Evolutionary conservation across 2,888 invertebrate species (phyloP).

Genomic region (Drosophila acutilabella): DNA sequence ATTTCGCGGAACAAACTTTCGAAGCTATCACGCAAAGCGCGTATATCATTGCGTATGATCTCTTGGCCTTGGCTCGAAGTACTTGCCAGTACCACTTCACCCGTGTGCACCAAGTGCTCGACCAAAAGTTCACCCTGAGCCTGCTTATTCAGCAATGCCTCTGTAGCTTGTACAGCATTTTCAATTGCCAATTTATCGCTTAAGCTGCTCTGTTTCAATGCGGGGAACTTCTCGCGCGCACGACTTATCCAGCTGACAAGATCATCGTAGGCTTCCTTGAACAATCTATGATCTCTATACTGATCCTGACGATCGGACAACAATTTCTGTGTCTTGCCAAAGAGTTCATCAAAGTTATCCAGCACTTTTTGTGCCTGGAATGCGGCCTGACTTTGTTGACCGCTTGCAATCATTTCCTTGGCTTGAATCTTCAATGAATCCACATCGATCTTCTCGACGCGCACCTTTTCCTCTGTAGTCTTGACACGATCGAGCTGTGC

Average conservation of each 20-base stretch:
- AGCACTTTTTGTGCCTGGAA: constrained; percentile 94
- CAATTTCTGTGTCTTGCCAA: constrained; percentile 91
- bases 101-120: constrained; percentile 94
- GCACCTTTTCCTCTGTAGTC: constrained; percentile 93
- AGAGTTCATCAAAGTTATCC: constrained; percentile 92
- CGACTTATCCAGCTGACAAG: constrained; percentile 94
- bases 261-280: constrained; percentile 96
- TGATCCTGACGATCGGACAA: constrained; percentile 93
- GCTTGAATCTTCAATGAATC: constrained; percentile 94
- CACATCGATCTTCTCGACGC: constrained; percentile 95
- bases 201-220: constrained; percentile 92
- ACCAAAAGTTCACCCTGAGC: constrained; percentile 95
- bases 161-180: constrained; percentile 94
- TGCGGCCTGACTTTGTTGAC: constrained; percentile 93
- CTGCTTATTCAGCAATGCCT: constrained; percentile 93
- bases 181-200: constrained; percentile 95
- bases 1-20: constrained; percentile 94
- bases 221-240: constrained; percentile 95
- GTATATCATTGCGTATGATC: constrained; percentile 93
- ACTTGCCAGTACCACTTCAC: constrained; percentile 93
- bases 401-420: constrained; percentile 93
- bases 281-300: constrained; percentile 94
- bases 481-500: constrained; percentile 94
- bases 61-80: constrained; percentile 93
- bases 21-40: constrained; percentile 93